These are phyloP conservation scores for Acromyrmex echinatior DNA, from an alignment of 1,140 invertebrate species.

Conservation along the genomic window DNA sequence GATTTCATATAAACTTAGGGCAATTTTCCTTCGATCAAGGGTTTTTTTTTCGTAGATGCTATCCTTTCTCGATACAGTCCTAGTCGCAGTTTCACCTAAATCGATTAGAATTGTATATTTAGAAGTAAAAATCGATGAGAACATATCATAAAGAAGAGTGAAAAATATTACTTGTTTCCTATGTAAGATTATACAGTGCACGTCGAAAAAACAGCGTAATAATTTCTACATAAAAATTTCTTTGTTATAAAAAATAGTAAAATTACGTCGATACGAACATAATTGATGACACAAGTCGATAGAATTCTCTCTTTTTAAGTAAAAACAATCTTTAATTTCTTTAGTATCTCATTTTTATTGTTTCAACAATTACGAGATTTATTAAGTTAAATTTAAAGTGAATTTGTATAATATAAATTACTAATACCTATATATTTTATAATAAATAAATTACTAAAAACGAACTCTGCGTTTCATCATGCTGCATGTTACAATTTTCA, in stretches of 20 bases:
- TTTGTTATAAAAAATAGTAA: constrained; percentile 7
- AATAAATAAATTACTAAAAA: constrained; percentile 1
- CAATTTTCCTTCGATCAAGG: neutral
- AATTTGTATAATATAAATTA: constrained; percentile 4
- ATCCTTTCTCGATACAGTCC: neutral
- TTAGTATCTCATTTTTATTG: constrained; percentile 6
- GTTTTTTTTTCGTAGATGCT: neutral
- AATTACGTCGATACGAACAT: neutral
- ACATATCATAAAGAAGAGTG: constrained; percentile 8
- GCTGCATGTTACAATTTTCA: neutral
- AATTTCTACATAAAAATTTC: constrained; percentile 14
- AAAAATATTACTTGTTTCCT: neutral
- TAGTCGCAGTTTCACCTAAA: neutral
- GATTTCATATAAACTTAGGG: neutral
- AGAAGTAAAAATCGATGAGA: constrained; percentile 4
- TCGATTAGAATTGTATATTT: neutral
- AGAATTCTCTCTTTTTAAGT: neutral
- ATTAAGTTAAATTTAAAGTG: neutral
- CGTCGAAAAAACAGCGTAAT: constrained; percentile 19
- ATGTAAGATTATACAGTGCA: constrained; percentile 10
- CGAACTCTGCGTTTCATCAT: neutral
- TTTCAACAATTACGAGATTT: neutral
- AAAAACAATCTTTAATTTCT: constrained; percentile 10
- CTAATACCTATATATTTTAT: no score
- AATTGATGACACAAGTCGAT: constrained; percentile 20